Conservation (phyloP, 2,113 vertebrate species). For the Scomber scombrus region DNA sequence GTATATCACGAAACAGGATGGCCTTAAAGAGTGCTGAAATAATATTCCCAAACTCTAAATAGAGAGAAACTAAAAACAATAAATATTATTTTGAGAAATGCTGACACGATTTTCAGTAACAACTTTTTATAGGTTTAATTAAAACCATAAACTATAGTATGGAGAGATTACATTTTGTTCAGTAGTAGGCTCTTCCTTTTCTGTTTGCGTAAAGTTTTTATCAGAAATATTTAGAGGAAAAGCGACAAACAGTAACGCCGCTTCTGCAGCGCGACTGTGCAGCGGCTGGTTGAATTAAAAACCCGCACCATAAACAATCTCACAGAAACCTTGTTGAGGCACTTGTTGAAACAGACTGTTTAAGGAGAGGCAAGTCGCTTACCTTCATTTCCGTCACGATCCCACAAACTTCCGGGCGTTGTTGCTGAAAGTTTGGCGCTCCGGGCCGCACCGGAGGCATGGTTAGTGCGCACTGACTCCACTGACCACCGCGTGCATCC, state of each 20-base stretch:
- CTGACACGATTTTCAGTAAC: too few species aligned
- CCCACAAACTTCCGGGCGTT: slow-evolving; percentile 35
- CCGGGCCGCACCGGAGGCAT: slow-evolving; percentile 59
- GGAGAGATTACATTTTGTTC: too few species aligned
- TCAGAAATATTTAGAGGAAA: too few species aligned
- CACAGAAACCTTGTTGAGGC: not conserved
- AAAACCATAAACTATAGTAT: too few species aligned
- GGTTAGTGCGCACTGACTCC: slow-evolving; percentile 41
- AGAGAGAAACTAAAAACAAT: too few species aligned
- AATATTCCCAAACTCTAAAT: too few species aligned
- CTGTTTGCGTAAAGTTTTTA: not conserved
- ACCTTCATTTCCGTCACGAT: slow-evolving; percentile 55
- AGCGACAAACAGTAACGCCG: not conserved
- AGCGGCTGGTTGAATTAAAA: not conserved
- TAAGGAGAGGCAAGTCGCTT: slow-evolving; percentile 7
- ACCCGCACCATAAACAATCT: not conserved
- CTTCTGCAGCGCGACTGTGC: not conserved
- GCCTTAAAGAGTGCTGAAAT: too few species aligned
- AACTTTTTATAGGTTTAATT: too few species aligned
- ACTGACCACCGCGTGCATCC: slow-evolving; percentile 35
- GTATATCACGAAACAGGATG: too few species aligned
- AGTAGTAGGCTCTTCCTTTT: too few species aligned
- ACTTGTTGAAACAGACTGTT: not conserved
- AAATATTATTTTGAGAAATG: too few species aligned
- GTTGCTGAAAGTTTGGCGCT: slow-evolving; percentile 55